A percentile compares a stretch with the other conserved stretches of the same genome.
Conservation (phyloP, 2,888 invertebrate species). For the Callinectes sapidus region DNA sequence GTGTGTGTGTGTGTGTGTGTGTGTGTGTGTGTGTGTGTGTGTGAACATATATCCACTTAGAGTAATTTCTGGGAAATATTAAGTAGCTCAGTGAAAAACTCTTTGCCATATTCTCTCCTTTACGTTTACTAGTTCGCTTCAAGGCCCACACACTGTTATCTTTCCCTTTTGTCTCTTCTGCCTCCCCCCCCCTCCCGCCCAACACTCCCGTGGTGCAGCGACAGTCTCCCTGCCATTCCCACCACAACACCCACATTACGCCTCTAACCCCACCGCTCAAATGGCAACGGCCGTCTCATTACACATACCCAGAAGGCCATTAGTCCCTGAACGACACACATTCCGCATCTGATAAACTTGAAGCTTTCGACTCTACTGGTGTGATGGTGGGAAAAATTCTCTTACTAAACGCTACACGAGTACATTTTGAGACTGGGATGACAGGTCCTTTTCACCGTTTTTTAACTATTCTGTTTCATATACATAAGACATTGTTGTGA, state of each 20-base stretch:
- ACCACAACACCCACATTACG: slow-evolving; percentile 26
- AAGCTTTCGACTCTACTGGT: neutral
- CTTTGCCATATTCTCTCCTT: neutral
- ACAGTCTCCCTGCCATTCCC: slow-evolving; percentile 28
- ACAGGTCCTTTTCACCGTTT: neutral
- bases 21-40: slow-evolving; percentile 3
- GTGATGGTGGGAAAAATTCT: neutral
- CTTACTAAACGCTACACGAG: neutral
- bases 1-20: neutral
- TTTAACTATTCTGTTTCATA: neutral
- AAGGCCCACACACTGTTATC: neutral
- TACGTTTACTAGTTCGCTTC: neutral
- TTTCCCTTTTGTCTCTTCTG: neutral
- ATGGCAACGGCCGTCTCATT: slow-evolving; percentile 27
- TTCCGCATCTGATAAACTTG: slow-evolving; percentile 19
- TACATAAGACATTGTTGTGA: neutral
- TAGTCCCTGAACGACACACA: slow-evolving; percentile 9
- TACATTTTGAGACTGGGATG: neutral
- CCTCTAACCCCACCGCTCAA: neutral
- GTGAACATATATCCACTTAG: neutral
- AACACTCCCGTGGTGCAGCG: neutral
- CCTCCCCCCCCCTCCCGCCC: neutral
- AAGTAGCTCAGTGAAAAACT: neutral
- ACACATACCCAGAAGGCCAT: slow-evolving; percentile 30
- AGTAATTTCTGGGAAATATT: neutral